Base-by-base conservation (phyloP, 2,797 vertebrate species). In the Margarornis squamiger region DNA sequence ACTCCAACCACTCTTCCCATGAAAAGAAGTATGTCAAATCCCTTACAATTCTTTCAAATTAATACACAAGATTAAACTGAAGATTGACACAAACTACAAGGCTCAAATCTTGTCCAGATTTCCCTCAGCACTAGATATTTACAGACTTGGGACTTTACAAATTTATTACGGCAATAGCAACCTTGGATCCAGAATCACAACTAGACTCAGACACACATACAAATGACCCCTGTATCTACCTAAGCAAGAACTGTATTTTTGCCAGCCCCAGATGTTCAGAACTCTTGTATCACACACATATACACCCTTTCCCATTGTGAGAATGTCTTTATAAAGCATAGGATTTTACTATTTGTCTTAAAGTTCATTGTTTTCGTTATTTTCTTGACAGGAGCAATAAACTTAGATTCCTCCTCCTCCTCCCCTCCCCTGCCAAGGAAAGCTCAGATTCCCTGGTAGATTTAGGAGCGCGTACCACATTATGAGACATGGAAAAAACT, bases 381-480 rank as follows among this genome's bases (percentile, higher is more conserved):
- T 92, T 94, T 86, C 63, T 92, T 82, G 90, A 92, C 74, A 87
- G 67, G 57, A 32, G 54, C 43, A 92, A 87, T 92, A 93, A 95
- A 93, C 74, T 63, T 73, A 12, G 12, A 81, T 90, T 92, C 67
- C 22, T 74, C 32, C 22, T 74, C 32, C 22, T 74, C 32, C 57
- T 87, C 48, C 57, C 61, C 24, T 76, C 45, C 48, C 13, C n/a
- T 77, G 58, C 84, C 74, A 93, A 79, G 71, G 65, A 87, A 95
- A 93, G 45, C 67, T 80, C 91, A 88, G 77, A 84, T 63, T 82
- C 83, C 84, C 45, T 74, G 61, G 49, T 61, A 76, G 71, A 80
- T 92, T 96, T 85, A 89, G 72, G 67, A 90, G 41, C 7, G 29
- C 1, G 2, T 54, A 86, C 86, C 61, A 59, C 18, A 23, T 46